Base-by-base conservation (phyloP, 2,113 vertebrate species). In the Fregata magnificens region DNA sequence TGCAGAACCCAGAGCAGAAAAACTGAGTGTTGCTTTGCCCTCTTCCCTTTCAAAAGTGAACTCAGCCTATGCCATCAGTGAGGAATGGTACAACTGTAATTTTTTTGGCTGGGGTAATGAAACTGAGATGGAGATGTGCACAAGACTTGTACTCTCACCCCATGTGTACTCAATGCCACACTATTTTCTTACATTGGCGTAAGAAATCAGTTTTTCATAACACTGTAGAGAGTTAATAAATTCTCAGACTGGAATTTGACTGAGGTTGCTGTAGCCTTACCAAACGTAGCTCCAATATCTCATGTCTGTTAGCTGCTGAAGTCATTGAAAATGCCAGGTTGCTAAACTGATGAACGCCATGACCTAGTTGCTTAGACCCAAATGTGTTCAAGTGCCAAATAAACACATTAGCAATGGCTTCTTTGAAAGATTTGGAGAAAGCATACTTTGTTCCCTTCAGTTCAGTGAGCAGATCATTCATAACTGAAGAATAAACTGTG, bases 41-140 rank as follows among this genome's bases (percentile, higher is more conserved):
- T 86, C 32, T 70, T 94, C 42, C 34, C 22, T 71, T 62, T 81
- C 40, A 66, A 10, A 63, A 79, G 24, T 34, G 69, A 65, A 4
- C 53, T 61, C 6, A 2, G 44, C 52, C 69, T n/a, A 4, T 0
- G 0, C 20, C 4, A 2, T 40, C 38, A 1, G 7, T 25, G 44
- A 21, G 34, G 21, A 50, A 19, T 18, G 11, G 7, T 29, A 2
- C 24, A 34, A 26, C n/a, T 29, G 34, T 18, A 13, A 13, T 10
- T 2, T 28, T 71, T 91, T 49, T 40, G 40, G 38, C 56, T 79
- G 40, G 40, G 26, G 15, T 28, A 14, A 13, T 9, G 53, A 45
- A 21, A 71, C 2, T 11, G 56, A 45, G 73, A 29, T 58, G 67
- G 45, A 49, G 14, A 17, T 52, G 34, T 52, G 70, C 58, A 32